Evolutionary conservation across 2,797 vertebrate genomes (phyloP).

Genomic region (Myotis planiceps): DNA sequence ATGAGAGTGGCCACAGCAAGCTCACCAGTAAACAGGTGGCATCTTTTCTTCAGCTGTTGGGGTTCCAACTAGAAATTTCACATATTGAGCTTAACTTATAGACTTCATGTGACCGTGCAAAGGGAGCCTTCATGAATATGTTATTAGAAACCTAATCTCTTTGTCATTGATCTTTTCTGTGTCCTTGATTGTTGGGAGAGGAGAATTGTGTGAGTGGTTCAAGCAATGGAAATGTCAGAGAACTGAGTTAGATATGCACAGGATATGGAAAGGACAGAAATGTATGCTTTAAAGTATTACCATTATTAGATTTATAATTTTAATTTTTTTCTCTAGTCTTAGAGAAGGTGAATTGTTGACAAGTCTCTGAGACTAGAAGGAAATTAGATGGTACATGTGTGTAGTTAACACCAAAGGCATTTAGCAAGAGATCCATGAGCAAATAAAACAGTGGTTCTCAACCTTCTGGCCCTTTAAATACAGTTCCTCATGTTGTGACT

Average conservation of each 20-base stretch:
- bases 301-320: conserved; percentile 61
- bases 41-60: conserved; percentile 53
- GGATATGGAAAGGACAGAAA: conserved; percentile 40
- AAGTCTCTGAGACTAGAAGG: conserved; percentile 2
- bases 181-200: conserved; percentile 57
- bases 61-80: conserved; percentile 62
- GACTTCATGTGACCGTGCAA: conserved; percentile 38
- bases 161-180: conserved; percentile 66
- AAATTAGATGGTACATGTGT: conserved; percentile 1
- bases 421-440: neutral
- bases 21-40: conserved; percentile 5
- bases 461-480: too few relatives aligned
- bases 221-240: conserved; percentile 36
- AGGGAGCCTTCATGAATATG: conserved; percentile 28
- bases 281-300: neutral
- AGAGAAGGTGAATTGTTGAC: conserved; percentile 5
- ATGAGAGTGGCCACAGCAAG: neutral
- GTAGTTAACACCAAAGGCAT: neutral
- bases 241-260: neutral
- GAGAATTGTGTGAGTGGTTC: conserved; percentile 34
- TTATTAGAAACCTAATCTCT: neutral
- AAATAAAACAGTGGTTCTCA: neutral
- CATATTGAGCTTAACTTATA: conserved; percentile 38
- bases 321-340: conserved; percentile 45
- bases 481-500: too few relatives aligned